Percentiles rank a stretch among this genome's conserved stretches.
Conservation (phyloP, 2,888 invertebrate species). For the Arctia plantaginis region DNA sequence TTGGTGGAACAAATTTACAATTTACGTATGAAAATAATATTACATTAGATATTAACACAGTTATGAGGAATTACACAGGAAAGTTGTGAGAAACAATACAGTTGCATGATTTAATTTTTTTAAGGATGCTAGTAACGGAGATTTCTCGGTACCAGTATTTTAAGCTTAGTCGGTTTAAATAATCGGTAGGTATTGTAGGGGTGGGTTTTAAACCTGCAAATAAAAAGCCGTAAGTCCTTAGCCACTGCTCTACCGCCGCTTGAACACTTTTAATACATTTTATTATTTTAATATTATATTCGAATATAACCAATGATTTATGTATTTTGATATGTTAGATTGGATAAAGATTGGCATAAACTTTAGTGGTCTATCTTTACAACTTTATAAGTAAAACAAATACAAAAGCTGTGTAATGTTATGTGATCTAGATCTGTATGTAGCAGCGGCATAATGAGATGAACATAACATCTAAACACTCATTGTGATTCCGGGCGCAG, state of each 20-base stretch:
- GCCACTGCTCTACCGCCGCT: too few species aligned
- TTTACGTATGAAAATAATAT: too few species aligned
- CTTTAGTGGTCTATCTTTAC: neutral
- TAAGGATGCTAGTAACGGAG: too few species aligned
- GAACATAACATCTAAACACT: constrained; percentile 6
- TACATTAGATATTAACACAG: too few species aligned
- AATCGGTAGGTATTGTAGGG: too few species aligned
- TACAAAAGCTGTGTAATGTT: neutral
- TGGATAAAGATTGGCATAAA: neutral
- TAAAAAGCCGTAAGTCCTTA: neutral
- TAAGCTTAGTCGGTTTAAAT: too few species aligned
- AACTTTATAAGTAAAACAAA: neutral
- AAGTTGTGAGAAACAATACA: too few species aligned
- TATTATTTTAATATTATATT: neutral
- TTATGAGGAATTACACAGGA: too few species aligned
- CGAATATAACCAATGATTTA: neutral
- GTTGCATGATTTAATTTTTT: too few species aligned
- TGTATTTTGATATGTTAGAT: neutral
- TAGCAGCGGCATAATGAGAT: neutral
- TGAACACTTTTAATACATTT: too few species aligned
- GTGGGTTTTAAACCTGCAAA: neutral
- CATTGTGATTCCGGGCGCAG: constrained; percentile 15
- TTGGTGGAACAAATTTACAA: too few species aligned
- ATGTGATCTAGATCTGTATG: constrained; percentile 10
- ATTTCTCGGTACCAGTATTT: too few species aligned